These are phyloP conservation scores for Athetis lepigone DNA, from an alignment of 2,888 invertebrate species.

Conservation along the genomic window DNA sequence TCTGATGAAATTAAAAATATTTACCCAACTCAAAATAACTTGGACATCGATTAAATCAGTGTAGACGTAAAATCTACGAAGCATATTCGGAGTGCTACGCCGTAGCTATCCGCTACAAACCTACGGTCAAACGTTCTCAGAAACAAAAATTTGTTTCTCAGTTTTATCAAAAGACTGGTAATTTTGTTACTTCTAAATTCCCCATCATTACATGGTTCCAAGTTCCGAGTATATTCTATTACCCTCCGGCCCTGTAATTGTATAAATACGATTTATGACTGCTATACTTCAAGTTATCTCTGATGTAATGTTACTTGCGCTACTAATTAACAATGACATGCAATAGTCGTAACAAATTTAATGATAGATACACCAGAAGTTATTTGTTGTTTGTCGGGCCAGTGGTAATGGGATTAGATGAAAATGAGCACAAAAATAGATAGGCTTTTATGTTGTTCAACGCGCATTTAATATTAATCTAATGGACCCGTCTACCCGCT, in stretches of 20 bases:
- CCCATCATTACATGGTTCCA: slow-evolving; percentile 32
- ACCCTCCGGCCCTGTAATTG: slow-evolving; percentile 44
- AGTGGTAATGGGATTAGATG: neutral
- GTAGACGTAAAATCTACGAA: neutral
- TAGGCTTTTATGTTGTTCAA: too few relatives aligned
- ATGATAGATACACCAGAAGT: slow-evolving; percentile 27
- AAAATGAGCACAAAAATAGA: too few relatives aligned
- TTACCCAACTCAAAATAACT: neutral
- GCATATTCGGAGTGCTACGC: slow-evolving; percentile 21
- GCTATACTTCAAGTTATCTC: slow-evolving; percentile 40
- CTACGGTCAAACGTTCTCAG: neutral
- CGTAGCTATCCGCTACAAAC: slow-evolving; percentile 11
- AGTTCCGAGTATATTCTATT: slow-evolving; percentile 29
- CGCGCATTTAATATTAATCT: too few relatives aligned
- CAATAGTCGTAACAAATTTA: slow-evolving; percentile 48
- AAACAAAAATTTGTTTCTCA: slow-evolving; percentile 12
- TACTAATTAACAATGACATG: slow-evolving; percentile 57
- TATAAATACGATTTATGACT: slow-evolving; percentile 54
- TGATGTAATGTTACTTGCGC: slow-evolving; percentile 47
- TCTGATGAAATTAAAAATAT: neutral
- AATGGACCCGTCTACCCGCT: too few relatives aligned
- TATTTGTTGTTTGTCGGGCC: slow-evolving; percentile 18
- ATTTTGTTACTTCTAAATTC: slow-evolving; percentile 32
- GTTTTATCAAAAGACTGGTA: slow-evolving; percentile 23
- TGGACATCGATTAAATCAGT: neutral